These are phyloP conservation scores for Ornithoptera priamus DNA, from an alignment of 2,888 invertebrate species.

Conservation along the genomic window DNA sequence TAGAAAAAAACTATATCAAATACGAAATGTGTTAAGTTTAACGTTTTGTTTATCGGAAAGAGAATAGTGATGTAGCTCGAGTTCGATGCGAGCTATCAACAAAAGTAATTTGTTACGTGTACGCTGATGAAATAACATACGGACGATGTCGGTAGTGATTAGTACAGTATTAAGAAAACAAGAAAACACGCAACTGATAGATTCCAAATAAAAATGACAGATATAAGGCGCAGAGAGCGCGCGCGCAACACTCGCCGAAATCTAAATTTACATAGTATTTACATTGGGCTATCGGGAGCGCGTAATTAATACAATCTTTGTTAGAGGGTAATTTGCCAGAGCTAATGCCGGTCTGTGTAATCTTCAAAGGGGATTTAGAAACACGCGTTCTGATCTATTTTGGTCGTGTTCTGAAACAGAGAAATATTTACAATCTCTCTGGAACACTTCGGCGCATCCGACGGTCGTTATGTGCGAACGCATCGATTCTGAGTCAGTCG, in stretches of 20 bases:
- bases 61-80: conserved; percentile 10
- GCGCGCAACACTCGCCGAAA: conserved; percentile 57
- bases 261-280: conserved; percentile 77
- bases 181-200: conserved; percentile 46
- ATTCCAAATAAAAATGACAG: conserved; percentile 66
- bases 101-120: conserved; percentile 28
- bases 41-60: conserved; percentile 9
- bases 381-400: conserved; percentile 80
- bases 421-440: conserved; percentile 80
- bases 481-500: conserved; percentile 69
- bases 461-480: conserved; percentile 75
- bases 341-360: conserved; percentile 79
- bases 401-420: conserved; percentile 78
- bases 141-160: conserved; percentile 45
- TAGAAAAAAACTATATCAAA: background rate
- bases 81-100: conserved; percentile 16
- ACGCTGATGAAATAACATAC: conserved; percentile 36
- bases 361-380: conserved; percentile 80
- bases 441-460: conserved; percentile 79
- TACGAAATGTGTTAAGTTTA: conserved; percentile 3
- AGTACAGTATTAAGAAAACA: conserved; percentile 47
- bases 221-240: conserved; percentile 61
- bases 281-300: conserved; percentile 75
- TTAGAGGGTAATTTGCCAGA: conserved; percentile 80
- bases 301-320: conserved; percentile 81